phyloP scores from a whole-genome alignment of 2,888 invertebrate genomes.

The Drosophila hamatofila region DNA sequence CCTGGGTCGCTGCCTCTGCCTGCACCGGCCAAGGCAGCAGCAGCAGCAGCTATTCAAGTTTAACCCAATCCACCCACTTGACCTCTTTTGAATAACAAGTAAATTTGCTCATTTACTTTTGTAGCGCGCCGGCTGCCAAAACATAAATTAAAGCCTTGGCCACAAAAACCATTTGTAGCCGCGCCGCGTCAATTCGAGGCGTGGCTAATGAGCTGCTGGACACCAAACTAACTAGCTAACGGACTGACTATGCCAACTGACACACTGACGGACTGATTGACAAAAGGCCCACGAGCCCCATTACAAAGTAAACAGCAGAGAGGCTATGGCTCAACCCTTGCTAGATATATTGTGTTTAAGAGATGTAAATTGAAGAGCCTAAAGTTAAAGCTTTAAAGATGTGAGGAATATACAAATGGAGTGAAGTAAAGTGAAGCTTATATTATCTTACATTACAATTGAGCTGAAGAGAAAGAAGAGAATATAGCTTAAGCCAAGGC shows the following conservation, averaged over 20 bases:
- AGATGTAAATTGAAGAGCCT: background rate
- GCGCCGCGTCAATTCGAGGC: slow-evolving; percentile 30
- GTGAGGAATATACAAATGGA: background rate
- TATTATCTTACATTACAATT: no score
- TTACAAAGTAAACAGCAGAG: background rate
- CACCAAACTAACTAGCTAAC: slow-evolving; percentile 26
- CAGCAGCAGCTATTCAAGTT: slow-evolving; percentile 11
- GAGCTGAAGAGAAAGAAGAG: no score
- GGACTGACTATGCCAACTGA: slow-evolving; percentile 6
- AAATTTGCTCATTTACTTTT: slow-evolving; percentile 66
- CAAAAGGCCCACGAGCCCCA: background rate
- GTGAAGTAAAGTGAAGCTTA: background rate
- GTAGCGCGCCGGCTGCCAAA: slow-evolving; percentile 48
- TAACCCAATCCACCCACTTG: slow-evolving; percentile 65
- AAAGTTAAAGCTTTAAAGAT: background rate
- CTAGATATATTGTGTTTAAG: background rate
- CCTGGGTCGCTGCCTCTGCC: background rate
- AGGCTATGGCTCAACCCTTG: background rate
- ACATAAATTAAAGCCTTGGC: slow-evolving; percentile 51
- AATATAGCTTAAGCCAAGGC: no score
- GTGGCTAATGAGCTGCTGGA: slow-evolving; percentile 52
- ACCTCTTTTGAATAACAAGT: slow-evolving; percentile 77
- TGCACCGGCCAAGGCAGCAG: slow-evolving; percentile 5
- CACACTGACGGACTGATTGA: slow-evolving; percentile 9
- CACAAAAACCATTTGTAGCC: slow-evolving; percentile 32